Conservation (phyloP, 2,113 vertebrate species). For the Hemiscyllium ocellatum region DNA sequence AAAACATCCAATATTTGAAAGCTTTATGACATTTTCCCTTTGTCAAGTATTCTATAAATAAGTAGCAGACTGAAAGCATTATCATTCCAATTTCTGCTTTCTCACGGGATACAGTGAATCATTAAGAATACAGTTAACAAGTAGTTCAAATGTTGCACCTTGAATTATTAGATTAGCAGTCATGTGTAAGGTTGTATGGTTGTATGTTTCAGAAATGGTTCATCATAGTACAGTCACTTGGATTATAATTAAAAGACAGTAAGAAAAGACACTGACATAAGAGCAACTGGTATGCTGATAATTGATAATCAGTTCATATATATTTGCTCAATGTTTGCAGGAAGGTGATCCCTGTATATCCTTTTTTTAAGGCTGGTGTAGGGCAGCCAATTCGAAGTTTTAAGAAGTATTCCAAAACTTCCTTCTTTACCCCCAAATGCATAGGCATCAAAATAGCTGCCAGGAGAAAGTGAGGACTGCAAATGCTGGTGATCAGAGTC, state of each 20-base stretch:
- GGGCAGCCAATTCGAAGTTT: not conserved
- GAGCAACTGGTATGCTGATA: not conserved
- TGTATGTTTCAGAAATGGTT: not conserved
- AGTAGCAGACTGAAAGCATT: not conserved
- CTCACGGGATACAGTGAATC: not conserved
- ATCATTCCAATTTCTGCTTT: not conserved
- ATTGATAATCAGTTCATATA: not conserved
- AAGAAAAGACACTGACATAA: not conserved
- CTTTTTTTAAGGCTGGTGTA: not conserved
- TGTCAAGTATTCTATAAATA: not conserved
- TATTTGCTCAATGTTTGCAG: not conserved
- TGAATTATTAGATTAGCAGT: not conserved
- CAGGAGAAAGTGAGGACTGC: no score
- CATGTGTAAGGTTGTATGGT: not conserved
- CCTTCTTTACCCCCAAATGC: not conserved
- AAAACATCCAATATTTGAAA: not conserved
- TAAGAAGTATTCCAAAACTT: not conserved
- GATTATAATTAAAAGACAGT: not conserved
- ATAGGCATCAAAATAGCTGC: not conserved
- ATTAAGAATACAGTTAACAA: not conserved
- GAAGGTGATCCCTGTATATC: not conserved
- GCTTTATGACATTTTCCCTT: not conserved
- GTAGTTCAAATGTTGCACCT: not conserved
- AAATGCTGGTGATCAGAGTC: no score
- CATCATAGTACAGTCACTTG: not conserved